Conservation (phyloP, 2,888 invertebrate genomes). For the Sarcophaga subvicina region DNA sequence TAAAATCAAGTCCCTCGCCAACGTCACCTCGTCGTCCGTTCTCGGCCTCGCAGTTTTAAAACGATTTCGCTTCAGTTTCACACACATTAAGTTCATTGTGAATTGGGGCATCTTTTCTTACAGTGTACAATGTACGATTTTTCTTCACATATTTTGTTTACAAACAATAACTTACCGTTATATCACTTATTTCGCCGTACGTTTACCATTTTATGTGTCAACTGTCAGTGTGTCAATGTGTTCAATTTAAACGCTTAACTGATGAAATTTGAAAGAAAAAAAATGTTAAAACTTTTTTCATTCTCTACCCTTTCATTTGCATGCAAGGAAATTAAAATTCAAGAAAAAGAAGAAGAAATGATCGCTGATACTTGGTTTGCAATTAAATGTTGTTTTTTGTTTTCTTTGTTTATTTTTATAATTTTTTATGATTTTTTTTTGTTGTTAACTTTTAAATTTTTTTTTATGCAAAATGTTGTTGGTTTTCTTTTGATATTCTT, state of each 20-base stretch:
- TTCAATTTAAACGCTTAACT: slow-evolving; percentile 18
- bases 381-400: slow-evolving; percentile 26
- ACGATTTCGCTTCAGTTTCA: too few relatives aligned
- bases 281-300: slow-evolving; percentile 29
- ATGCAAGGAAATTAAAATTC: slow-evolving; percentile 28
- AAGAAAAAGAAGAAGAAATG: slow-evolving; percentile 12
- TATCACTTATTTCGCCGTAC: neutral
- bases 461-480: too few relatives aligned
- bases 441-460: too few relatives aligned
- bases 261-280: slow-evolving; percentile 42
- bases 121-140: too few relatives aligned
- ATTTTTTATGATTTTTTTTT: slow-evolving; percentile 21
- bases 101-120: too few relatives aligned
- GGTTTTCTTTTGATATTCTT: slow-evolving; percentile 21
- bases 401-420: slow-evolving; percentile 39
- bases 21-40: too few relatives aligned
- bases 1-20: too few relatives aligned
- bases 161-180: neutral
- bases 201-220: slow-evolving; percentile 49
- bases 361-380: slow-evolving; percentile 41
- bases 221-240: slow-evolving; percentile 65
- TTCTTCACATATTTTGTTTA: too few relatives aligned
- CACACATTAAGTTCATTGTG: too few relatives aligned
- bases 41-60: too few relatives aligned
- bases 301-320: slow-evolving; percentile 41